phyloP scores from a whole-genome alignment of 2,888 invertebrate genomes.

The Drosophila planitibia region DNA sequence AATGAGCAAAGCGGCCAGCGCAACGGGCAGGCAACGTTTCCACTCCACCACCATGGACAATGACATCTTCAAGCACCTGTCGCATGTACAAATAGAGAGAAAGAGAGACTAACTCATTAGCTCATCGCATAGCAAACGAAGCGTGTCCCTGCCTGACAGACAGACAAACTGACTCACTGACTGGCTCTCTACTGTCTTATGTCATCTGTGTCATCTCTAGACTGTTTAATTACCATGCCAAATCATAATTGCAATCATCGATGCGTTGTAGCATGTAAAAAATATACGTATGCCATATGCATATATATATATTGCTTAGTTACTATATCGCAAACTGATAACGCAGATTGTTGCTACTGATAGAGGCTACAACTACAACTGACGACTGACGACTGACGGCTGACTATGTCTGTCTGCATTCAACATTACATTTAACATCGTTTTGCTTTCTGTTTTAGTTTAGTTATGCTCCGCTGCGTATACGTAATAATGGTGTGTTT shows the following conservation, averaged over 20 bases:
- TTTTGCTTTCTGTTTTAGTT: constrained; percentile 50
- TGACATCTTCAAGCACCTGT: constrained; percentile 56
- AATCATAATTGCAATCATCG: constrained; percentile 70
- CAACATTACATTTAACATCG: constrained; percentile 51
- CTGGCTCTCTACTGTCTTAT: constrained; percentile 27
- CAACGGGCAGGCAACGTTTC: constrained; percentile 41
- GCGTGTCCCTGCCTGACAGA: constrained; percentile 54
- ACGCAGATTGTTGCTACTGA: constrained; percentile 22
- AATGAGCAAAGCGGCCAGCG: constrained; percentile 70
- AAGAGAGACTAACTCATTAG: constrained; percentile 38
- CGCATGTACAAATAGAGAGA: constrained; percentile 14
- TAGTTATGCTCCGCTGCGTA: constrained; percentile 61
- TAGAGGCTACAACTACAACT: neutral
- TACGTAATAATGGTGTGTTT: constrained; percentile 39
- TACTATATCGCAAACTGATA: constrained; percentile 24
- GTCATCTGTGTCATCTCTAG: constrained; percentile 26
- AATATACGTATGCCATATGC: constrained; percentile 3
- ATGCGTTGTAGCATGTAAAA: constrained; percentile 44
- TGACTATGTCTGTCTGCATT: neutral
- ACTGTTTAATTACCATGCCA: constrained; percentile 74
- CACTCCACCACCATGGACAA: constrained; percentile 41
- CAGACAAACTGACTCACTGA: neutral
- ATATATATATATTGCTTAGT: neutral
- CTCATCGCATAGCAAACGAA: constrained; percentile 38
- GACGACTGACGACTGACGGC: neutral